These are phyloP conservation scores for Cotesia congregata DNA, from an alignment of 2,888 invertebrate genomes.

Conservation along the genomic window DNA sequence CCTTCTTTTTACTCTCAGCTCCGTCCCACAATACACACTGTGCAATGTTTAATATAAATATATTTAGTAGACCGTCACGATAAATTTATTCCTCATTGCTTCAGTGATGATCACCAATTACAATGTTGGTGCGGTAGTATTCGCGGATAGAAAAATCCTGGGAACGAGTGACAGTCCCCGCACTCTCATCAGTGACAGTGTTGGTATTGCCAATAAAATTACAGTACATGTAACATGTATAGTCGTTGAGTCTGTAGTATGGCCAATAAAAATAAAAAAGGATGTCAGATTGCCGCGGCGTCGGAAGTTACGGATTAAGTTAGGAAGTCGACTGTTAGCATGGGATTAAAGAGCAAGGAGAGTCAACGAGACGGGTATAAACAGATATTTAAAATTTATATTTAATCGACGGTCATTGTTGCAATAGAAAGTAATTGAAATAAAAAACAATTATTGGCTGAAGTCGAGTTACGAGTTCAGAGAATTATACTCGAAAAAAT, in stretches of 20 bases:
- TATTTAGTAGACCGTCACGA: conserved; percentile 47
- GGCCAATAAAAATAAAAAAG: conserved; percentile 70
- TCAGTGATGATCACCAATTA: too few relatives aligned
- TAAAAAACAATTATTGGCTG: too few relatives aligned
- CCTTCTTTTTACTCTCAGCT: conserved; percentile 45
- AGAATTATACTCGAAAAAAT: conserved; percentile 2
- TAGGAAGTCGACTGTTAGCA: conserved; percentile 70
- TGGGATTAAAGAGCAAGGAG: conserved; percentile 52
- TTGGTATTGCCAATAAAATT: conserved; percentile 40
- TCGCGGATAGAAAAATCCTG: conserved; percentile 69
- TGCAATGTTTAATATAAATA: conserved; percentile 42
- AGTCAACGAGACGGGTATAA: conserved; percentile 42
- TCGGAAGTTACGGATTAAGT: conserved; percentile 71
- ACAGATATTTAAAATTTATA: conserved; percentile 30
- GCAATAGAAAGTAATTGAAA: not conserved
- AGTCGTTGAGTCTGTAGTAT: conserved; percentile 43
- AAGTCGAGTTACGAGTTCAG: not conserved
- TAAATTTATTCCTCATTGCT: conserved; percentile 67
- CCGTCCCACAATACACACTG: conserved; percentile 47
- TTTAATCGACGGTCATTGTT: not conserved
- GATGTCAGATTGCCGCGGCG: conserved; percentile 71
- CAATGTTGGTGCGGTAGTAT: too few relatives aligned
- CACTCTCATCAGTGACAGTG: conserved; percentile 31
- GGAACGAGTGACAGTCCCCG: conserved; percentile 64
- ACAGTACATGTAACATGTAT: conserved; percentile 14